phyloP scores from a whole-genome alignment of 2,888 invertebrate genomes.

The Microctonus hyperodae region DNA sequence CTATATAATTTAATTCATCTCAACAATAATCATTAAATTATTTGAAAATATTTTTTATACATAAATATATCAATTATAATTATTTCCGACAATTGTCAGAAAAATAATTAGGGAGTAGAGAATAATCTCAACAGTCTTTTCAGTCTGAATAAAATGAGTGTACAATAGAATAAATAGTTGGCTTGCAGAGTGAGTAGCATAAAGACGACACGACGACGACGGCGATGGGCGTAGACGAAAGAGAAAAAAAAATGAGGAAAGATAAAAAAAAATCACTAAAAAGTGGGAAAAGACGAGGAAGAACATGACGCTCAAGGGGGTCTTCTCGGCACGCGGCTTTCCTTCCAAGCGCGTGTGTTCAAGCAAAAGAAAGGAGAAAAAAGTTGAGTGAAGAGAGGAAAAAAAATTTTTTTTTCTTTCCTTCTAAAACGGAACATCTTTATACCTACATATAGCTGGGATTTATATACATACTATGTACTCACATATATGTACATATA shows the following conservation, averaged over 20 bases:
- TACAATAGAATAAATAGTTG: constrained; percentile 36
- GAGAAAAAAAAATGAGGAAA: neutral
- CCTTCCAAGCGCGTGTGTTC: neutral
- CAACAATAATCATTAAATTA: too few relatives aligned
- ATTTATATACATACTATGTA: too few relatives aligned
- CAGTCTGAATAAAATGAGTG: constrained; percentile 15
- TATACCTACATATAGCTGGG: neutral
- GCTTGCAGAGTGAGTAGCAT: constrained; percentile 18
- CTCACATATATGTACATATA: neutral
- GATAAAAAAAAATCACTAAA: neutral
- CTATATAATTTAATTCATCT: too few relatives aligned
- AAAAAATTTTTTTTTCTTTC: neutral
- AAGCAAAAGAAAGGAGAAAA: constrained; percentile 14
- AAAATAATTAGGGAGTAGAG: constrained; percentile 23
- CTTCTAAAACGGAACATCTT: neutral
- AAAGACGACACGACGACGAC: constrained; percentile 26
- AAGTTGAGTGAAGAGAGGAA: constrained; percentile 11
- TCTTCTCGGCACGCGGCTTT: constrained; percentile 22
- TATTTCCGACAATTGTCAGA: too few relatives aligned
- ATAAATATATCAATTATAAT: too few relatives aligned
- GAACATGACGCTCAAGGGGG: constrained; percentile 25
- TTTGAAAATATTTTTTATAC: too few relatives aligned
- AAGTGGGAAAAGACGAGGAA: constrained; percentile 25
- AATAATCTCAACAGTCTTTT: neutral
- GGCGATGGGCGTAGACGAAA: neutral